Evolutionary conservation across 1,140 invertebrate species (phyloP).

Genomic region (Macrosteles quadrilineatus): DNA sequence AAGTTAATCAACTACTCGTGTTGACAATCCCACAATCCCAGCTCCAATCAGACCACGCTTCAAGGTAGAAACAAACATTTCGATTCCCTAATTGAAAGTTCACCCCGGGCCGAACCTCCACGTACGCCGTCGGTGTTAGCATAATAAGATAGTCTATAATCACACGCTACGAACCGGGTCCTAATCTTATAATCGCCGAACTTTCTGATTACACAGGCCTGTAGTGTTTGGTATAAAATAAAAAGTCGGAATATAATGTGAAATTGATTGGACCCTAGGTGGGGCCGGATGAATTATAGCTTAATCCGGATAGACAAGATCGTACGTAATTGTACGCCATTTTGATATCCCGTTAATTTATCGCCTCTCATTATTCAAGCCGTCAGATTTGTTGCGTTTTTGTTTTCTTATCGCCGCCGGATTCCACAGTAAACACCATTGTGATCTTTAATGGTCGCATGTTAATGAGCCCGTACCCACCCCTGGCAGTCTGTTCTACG

Average conservation of each 20-base stretch:
- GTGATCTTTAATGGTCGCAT: background rate
- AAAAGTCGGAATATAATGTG: background rate
- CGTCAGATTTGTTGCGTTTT: conserved; percentile 1
- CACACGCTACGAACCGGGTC: too few relatives aligned
- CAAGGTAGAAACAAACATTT: too few relatives aligned
- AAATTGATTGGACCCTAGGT: background rate
- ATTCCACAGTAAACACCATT: conserved; percentile 5
- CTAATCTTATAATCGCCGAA: conserved; percentile 3
- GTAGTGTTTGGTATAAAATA: conserved; percentile 4
- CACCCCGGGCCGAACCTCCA: too few relatives aligned
- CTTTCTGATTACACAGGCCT: background rate
- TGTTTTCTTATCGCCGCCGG: background rate
- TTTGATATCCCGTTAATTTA: background rate
- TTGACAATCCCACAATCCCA: too few relatives aligned
- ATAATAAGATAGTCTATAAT: too few relatives aligned
- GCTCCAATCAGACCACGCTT: too few relatives aligned
- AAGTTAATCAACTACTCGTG: too few relatives aligned
- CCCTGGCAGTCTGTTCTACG: too few relatives aligned
- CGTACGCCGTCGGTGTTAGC: too few relatives aligned
- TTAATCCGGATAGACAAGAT: conserved; percentile 9
- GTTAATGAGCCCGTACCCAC: conserved; percentile 1
- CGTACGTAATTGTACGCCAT: conserved; percentile 1
- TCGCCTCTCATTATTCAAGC: background rate
- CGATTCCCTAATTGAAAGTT: too few relatives aligned
- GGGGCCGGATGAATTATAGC: background rate